Conservation (phyloP, 2,888 invertebrate genomes). For the Callyntrura guangdongensis region DNA sequence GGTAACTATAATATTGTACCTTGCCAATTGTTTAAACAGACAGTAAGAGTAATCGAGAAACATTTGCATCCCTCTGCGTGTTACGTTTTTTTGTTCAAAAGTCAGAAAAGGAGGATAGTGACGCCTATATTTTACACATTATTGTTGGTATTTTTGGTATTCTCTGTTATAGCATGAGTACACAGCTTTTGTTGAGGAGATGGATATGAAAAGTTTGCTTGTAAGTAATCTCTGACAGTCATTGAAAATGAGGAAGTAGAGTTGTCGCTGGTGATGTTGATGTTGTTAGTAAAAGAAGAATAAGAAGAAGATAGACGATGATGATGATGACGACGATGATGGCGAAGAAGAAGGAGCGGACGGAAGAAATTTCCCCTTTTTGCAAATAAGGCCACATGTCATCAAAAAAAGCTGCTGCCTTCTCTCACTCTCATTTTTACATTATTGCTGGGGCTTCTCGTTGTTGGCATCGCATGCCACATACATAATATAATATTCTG, state of each 20-base stretch:
- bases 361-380: slow-evolving; percentile 72
- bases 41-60: no score
- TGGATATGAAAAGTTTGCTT: slow-evolving; percentile 16
- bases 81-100: no score
- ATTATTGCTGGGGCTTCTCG: not conserved
- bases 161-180: no score
- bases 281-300: slow-evolving; percentile 57
- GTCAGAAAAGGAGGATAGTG: no score
- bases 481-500: not conserved
- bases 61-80: no score
- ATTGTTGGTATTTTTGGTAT: not conserved
- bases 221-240: no score
- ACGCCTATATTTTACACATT: no score
- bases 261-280: slow-evolving; percentile 57
- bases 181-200: no score
- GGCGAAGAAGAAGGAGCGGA: slow-evolving; percentile 54
- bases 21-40: no score
- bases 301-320: slow-evolving; percentile 23
- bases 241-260: slow-evolving; percentile 38
- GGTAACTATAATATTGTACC: no score
- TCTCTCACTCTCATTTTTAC: not conserved
- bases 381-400: slow-evolving; percentile 75
- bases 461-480: not conserved
- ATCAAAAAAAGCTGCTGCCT: slow-evolving; percentile 15
- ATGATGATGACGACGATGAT: slow-evolving; percentile 25